Percentiles rank a stretch among this genome's conserved stretches.
phyloP scores from a whole-genome alignment of 2,888 invertebrate species.

The Acleris laterana region DNA sequence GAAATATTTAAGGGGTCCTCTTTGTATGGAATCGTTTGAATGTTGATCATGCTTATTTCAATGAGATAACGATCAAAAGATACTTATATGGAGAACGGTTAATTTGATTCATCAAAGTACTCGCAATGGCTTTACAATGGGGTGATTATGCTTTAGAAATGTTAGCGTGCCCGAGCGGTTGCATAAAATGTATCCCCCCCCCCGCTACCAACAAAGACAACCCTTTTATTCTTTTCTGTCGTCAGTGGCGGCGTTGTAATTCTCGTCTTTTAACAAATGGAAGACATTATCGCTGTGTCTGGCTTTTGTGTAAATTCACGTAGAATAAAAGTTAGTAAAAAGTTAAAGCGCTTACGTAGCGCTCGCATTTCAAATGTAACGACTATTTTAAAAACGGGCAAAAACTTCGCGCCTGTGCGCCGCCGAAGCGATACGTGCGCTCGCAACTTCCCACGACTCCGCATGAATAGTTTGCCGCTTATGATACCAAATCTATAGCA shows the following conservation, averaged over 20 bases:
- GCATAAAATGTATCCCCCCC: slow-evolving; percentile 73
- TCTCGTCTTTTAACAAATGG: slow-evolving; percentile 79
- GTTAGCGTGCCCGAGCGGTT: slow-evolving; percentile 58
- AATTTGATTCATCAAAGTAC: slow-evolving; percentile 49
- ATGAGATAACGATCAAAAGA: slow-evolving; percentile 47
- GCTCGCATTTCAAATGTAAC: slow-evolving; percentile 67
- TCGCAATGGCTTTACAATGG: slow-evolving; percentile 55
- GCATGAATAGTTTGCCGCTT: slow-evolving; percentile 43
- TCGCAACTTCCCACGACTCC: slow-evolving; percentile 46
- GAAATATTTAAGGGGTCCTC: slow-evolving; percentile 32
- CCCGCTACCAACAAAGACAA: slow-evolving; percentile 65
- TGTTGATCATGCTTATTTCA: slow-evolving; percentile 17
- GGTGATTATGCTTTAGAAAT: slow-evolving; percentile 60
- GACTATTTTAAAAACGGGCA: slow-evolving; percentile 60
- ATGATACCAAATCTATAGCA: slow-evolving; percentile 22
- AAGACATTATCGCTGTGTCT: slow-evolving; percentile 77
- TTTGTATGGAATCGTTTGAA: slow-evolving; percentile 42
- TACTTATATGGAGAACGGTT: slow-evolving; percentile 42
- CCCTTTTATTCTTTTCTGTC: slow-evolving; percentile 75
- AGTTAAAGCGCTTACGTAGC: slow-evolving; percentile 69
- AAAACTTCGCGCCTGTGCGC: slow-evolving; percentile 52
- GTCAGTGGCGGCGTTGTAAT: slow-evolving; percentile 69
- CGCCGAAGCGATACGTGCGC: slow-evolving; percentile 48
- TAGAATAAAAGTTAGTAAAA: slow-evolving; percentile 74
- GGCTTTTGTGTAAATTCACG: slow-evolving; percentile 79